Percentiles rank a stretch among this genome's conserved stretches.
These are phyloP conservation scores for Oreocharis arfaki DNA, from an alignment of 2,113 vertebrate species.

Conservation along the genomic window DNA sequence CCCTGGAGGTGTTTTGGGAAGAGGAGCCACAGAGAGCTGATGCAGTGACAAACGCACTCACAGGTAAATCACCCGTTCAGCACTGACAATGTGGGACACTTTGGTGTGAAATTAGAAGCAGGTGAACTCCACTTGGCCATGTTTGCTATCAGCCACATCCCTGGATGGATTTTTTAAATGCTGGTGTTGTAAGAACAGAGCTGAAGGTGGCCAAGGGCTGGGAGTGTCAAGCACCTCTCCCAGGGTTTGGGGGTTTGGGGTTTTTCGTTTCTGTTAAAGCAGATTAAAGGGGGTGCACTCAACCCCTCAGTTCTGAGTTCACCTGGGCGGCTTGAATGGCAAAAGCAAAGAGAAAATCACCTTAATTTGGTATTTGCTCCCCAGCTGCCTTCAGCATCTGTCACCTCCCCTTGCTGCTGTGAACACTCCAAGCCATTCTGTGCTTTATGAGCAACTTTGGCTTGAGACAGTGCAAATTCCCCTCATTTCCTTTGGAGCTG, in stretches of 20 bases:
- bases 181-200: neutral
- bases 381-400: neutral
- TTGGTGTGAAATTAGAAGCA: fast-evolving
- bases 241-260: neutral
- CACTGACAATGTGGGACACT: neutral
- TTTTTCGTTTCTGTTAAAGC: neutral
- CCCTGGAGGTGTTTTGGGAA: neutral
- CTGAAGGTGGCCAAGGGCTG: no score
- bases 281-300: neutral
- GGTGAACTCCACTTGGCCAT: neutral
- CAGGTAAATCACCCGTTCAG: neutral
- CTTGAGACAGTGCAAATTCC: neutral
- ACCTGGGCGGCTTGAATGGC: neutral
- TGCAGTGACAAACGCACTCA: neutral
- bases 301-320: neutral
- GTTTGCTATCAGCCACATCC: neutral
- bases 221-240: neutral
- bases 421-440: neutral
- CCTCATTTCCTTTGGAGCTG: neutral
- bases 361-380: neutral
- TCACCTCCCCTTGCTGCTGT: neutral
- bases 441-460: neutral
- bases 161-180: neutral
- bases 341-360: neutral
- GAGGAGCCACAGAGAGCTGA: neutral